Evolutionary conservation across 2,888 invertebrate species (phyloP), one percentile per base, ranked within the genome.

Genomic region (Nomada ruficornis): DNA sequence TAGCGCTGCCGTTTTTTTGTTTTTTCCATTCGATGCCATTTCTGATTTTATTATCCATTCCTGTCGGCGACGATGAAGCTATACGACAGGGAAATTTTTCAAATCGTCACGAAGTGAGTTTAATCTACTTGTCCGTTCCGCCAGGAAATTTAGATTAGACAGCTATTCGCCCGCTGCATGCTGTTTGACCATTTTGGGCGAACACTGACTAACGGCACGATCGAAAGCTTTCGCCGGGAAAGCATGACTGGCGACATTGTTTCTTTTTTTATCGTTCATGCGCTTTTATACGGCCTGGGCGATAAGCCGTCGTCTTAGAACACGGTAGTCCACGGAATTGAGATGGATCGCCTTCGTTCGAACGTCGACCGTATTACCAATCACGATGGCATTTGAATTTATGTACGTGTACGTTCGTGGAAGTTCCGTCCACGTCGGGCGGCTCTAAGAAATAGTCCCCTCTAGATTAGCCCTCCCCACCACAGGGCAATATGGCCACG

Each of bases 321-420:
- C n/a, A 23, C 54, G 50, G 18, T 47, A 13, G 50, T 54, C 52
- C 71, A 26, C 68, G 65, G 72, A 85, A 86, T 89, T 82, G 85
- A 88, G 86, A 89, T 82, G 84, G 83, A 89, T 86, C 75, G 84
- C 62, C 70, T 65, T 59, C 68, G 74, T 80, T 77, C 75, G 76
- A 57, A 29, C 65, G 69, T 69, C 68, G 72, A 64, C 77, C 79
- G 82, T 75, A 80, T 85, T 78, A 84, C 83, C 89, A 80, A 88
- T 89, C 88, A 73, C 71, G 77, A 69, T 62, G 76, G 71, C 77
- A 78, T 83, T 77, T 62, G 80, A 89, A 88, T 89, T 88, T 86
- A 82, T 76, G 82, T 77, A 74, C 79, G 60, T 76, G 77, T 57
- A 64, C 36, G n/a, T 57, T 57, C 62, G 54, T 71, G 70, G 36